These are phyloP conservation scores for Apostichopus japonicus DNA, from an alignment of 35 echinoderm and acorn worm genomes.

Conservation along the genomic window DNA sequence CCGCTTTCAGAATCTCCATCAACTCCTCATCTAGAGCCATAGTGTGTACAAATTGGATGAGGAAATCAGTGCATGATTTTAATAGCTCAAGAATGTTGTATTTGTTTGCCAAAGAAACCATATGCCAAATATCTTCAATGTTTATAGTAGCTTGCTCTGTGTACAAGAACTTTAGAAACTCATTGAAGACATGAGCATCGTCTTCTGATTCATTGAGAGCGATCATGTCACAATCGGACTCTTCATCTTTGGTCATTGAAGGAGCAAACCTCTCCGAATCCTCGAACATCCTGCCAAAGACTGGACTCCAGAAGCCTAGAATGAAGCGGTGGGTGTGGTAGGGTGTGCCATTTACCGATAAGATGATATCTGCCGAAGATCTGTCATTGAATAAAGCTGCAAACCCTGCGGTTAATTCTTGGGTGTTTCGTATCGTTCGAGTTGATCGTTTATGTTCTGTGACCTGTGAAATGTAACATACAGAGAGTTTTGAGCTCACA, in stretches of 20 bases:
- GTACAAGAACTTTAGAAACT: slow-evolving; percentile 23
- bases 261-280: no score
- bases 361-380: slow-evolving; percentile 10
- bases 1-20: not conserved
- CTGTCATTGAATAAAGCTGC: not conserved
- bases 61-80: not conserved
- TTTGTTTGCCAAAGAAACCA: slow-evolving; percentile 25
- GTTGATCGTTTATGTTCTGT: not conserved
- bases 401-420: not conserved
- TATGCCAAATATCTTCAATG: not conserved
- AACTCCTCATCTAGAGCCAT: not conserved
- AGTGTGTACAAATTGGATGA: not conserved
- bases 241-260: not conserved
- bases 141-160: not conserved
- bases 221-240: not conserved
- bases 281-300: not conserved
- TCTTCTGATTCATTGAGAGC: not conserved
- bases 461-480: no score
- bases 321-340: slow-evolving; percentile 3
- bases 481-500: no score
- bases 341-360: not conserved
- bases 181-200: not conserved
- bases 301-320: slow-evolving; percentile 1
- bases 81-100: not conserved
- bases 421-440: not conserved